Evolutionary conservation across 2,888 invertebrate genomes (phyloP), one percentile per base, ranked within the genome.

Genomic region (Ennomos erosarius): DNA sequence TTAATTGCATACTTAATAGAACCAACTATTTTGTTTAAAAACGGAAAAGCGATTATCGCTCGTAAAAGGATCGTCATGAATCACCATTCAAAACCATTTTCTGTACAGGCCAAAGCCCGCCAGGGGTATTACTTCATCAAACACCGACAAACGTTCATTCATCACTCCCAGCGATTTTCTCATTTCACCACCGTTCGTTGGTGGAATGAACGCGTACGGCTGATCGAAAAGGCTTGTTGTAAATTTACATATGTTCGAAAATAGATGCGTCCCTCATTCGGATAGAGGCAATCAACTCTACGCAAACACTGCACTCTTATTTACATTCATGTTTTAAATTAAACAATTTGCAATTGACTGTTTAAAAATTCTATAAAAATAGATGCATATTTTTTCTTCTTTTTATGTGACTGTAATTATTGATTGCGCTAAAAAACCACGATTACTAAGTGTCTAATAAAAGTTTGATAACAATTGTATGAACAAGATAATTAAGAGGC

Each of bases 201-300:
- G 82, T 77, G 84, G 85, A 90, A 89, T 88, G 87, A 78, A 85
- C 79, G 84, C 82, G 84, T 82, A 79, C 84, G 84, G 70, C 81
- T 82, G 83, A 85, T 84, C 85, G 86, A 84, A 88, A 88, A 86
- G 85, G 86, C 85, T 86, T 85, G 88, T 89, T 87, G 80, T 84
- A 88, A 89, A 88, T 88, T 87, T 87, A 88, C 88, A 85, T 87
- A 85, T 84, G 84, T 81, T 78, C 78, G 74, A 77, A 85, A 83
- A 85, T 81, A 81, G 81, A 71, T 78, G 68, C 66, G 71, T 68
- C 66, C 67, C 66, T 69, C 75, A 69, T 68, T 76, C 73, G 74
- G 74, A 76, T 79, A 80, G 75, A 84, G 84, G 82, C 87, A 87
- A 90, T 90, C 89, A 89, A 82, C 76, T 78, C 76, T 68, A 70